These are phyloP conservation scores for Phyllopteryx taeniolatus DNA, from an alignment of 2,113 vertebrate genomes.

Conservation along the genomic window DNA sequence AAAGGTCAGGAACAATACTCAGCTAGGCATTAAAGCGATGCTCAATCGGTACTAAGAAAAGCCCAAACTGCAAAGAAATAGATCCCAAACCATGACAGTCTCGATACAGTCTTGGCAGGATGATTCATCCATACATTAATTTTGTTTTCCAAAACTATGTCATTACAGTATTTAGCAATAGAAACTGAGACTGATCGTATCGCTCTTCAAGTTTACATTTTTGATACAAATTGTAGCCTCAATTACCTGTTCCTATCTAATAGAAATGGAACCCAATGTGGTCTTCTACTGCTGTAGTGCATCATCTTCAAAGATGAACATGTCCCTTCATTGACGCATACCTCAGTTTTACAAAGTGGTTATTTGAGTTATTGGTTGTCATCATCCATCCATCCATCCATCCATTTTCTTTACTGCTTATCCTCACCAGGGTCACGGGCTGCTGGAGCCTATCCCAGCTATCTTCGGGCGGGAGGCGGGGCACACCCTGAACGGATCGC, in stretches of 20 bases:
- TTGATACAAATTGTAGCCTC: not conserved
- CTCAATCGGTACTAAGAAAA: not conserved
- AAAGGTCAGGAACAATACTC: not conserved
- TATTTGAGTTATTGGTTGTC: not conserved
- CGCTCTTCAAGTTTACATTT: not conserved
- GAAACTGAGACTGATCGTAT: not conserved
- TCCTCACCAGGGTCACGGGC: no score
- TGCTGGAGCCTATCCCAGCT: no score
- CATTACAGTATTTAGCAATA: not conserved
- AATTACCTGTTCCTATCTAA: not conserved
- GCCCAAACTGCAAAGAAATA: not conserved
- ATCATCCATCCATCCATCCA: no score
- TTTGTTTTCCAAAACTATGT: not conserved
- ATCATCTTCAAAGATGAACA: not conserved
- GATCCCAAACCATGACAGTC: not conserved
- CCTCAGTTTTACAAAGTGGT: not conserved
- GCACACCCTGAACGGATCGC: no score
- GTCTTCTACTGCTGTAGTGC: not conserved
- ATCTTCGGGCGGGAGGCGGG: no score
- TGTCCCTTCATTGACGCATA: not conserved
- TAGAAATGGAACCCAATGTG: not conserved
- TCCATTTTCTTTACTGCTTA: no score
- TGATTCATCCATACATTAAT: not conserved
- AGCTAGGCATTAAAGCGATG: not conserved
- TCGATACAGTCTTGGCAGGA: no score